Evolutionary conservation across 2,888 invertebrate genomes (phyloP), one percentile per base, ranked within the genome.

Genomic region (Oscheius myriophilus): DNA sequence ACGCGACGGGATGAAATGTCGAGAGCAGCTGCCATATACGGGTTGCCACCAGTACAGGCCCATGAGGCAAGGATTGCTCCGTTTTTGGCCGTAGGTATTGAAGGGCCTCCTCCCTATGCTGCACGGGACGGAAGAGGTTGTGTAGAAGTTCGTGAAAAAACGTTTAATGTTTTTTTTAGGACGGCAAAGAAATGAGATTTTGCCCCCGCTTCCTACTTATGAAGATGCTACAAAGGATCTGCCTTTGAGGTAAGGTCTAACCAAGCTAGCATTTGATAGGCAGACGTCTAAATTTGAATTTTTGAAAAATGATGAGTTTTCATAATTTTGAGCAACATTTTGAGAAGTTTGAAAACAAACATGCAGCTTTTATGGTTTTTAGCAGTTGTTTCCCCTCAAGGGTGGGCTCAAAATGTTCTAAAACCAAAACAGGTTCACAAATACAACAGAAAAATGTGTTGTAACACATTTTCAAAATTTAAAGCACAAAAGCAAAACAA

Each of bases 151-250:
- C 12, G 1, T 18, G n/a, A 14, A 14, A 43, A 43, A 14, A 43
- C 12, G 12, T 14, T 43, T 43, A 43, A 43, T 43, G n/a, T 14
- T 43, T 14, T 46, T 51, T 25, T 39, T 49, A 65, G 59, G 39
- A 41, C 59, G 81, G 26, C 51, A 70, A 23, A 68, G 76, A 25
- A 74, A 79, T 23, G 79, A 80, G 45, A 70, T 71, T 9, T 71
- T 85, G 16, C 85, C 85, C 2, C 85, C 85, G 1, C 67, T 85
- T 14, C 85, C 85, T 1, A 81, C 75, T n/a, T 85, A 85, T 72
- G 85, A 85, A 57, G 85, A 85, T 61, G 85, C 85, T 0, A 85
- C 85, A 0, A 85, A 85, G 59, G 70, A 83, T 62, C 78, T 84
- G 21, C 74, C 81, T 0, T 71, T 81, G 42, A 75, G 82, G 79